phyloP scores from a whole-genome alignment of 2,113 vertebrate genomes.

The Tragelaphus scriptus region DNA sequence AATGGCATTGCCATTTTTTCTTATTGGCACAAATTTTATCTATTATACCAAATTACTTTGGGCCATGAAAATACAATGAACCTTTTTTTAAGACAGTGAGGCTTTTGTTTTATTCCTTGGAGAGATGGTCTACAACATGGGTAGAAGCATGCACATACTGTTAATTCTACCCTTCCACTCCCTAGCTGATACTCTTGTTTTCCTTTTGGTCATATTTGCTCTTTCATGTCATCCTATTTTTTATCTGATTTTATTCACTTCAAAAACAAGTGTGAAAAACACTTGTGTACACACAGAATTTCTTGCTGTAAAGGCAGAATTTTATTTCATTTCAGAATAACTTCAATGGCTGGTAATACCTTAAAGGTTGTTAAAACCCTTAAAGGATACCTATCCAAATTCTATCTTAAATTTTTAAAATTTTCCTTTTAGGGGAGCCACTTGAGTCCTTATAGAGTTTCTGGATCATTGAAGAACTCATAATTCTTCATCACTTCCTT shows the following conservation, averaged over 20 bases:
- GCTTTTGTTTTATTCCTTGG: background rate
- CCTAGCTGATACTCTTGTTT: background rate
- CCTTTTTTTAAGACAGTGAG: background rate
- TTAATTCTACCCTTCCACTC: background rate
- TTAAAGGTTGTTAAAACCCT: background rate
- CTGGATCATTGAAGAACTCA: background rate
- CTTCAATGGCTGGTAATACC: background rate
- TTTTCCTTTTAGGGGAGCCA: background rate
- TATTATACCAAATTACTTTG: background rate
- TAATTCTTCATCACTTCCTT: background rate
- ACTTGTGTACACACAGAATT: background rate
- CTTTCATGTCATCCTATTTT: background rate
- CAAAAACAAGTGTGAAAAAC: background rate
- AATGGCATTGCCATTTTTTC: background rate
- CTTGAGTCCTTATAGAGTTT: background rate
- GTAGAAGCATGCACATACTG: background rate
- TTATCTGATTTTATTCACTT: background rate
- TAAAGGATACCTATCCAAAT: background rate
- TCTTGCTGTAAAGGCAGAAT: background rate
- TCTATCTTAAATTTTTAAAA: background rate
- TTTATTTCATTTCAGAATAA: background rate
- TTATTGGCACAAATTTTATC: background rate
- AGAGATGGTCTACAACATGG: background rate
- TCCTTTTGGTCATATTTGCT: background rate
- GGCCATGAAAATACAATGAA: background rate